A percentile compares a stretch with the other conserved stretches of the same genome.
Evolutionary conservation across 35 echinoderm and acorn worm species (phyloP).

Genomic region (Ptychodera flava): DNA sequence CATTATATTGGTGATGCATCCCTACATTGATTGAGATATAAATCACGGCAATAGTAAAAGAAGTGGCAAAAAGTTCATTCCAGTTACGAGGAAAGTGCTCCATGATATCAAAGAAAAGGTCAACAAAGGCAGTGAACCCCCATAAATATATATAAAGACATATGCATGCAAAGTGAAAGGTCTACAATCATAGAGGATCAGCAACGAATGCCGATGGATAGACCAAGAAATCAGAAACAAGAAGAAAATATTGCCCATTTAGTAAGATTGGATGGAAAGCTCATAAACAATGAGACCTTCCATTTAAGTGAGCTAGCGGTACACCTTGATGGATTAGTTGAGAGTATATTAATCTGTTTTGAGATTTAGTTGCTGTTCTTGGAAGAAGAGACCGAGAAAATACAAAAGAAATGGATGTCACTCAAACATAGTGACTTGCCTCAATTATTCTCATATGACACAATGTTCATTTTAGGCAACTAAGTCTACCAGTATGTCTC

Average conservation of each 20-base stretch:
- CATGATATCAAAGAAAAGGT: background rate
- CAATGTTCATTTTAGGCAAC: conserved; percentile 12
- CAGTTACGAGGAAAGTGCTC: background rate
- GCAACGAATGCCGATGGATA: background rate
- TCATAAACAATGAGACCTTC: background rate
- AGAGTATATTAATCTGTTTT: background rate
- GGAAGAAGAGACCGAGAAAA: background rate
- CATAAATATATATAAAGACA: background rate
- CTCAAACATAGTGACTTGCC: background rate
- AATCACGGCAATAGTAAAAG: background rate
- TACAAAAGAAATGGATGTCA: background rate
- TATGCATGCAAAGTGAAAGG: background rate
- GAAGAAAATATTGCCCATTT: background rate
- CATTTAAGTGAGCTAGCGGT: background rate
- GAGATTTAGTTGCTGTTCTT: background rate
- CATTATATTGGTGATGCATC: background rate
- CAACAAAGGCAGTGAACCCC: background rate
- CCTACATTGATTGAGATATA: background rate
- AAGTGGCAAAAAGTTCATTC: background rate
- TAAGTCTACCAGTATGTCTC: conserved; percentile 24
- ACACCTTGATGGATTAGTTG: background rate
- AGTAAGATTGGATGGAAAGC: background rate
- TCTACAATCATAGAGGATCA: background rate
- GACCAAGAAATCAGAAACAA: background rate
- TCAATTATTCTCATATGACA: conserved; percentile 25